Conservation (phyloP, 1,140 invertebrate genomes). For the Trypoxylus dichotomus region DNA sequence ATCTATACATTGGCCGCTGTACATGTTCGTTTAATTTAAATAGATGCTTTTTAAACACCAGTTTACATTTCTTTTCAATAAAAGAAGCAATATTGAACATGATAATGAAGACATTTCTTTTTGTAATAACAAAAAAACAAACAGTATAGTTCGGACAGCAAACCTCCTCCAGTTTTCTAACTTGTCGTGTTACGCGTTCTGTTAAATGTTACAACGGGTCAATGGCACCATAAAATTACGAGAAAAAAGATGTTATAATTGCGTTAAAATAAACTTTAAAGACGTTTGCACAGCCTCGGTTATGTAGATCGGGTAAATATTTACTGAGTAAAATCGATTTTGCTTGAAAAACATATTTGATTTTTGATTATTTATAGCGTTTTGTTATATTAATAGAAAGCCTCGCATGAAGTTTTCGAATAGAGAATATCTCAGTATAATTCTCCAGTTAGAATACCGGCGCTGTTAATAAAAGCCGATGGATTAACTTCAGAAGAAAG, state of each 20-base stretch:
- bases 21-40: too few species aligned
- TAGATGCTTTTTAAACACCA: too few species aligned
- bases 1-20: too few species aligned
- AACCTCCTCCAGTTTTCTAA: neutral
- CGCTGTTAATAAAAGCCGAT: too few species aligned
- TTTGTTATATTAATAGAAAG: neutral
- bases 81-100: too few species aligned
- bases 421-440: neutral
- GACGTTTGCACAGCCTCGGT: constrained; percentile 5
- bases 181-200: constrained; percentile 10
- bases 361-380: constrained; percentile 11
- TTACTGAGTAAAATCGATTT: constrained; percentile 14
- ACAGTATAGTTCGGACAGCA: neutral
- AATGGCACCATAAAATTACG: constrained; percentile 22
- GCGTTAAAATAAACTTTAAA: constrained; percentile 21
- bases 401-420: neutral
- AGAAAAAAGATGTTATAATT: constrained; percentile 22
- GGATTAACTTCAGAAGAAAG: too few species aligned
- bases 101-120: neutral
- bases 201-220: constrained; percentile 21
- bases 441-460: neutral
- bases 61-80: too few species aligned
- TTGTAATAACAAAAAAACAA: neutral
- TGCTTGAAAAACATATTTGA: neutral
- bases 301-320: constrained; percentile 13